Conservation (phyloP, 2,797 vertebrate species). For the Paedocypris micromegethes region DNA sequence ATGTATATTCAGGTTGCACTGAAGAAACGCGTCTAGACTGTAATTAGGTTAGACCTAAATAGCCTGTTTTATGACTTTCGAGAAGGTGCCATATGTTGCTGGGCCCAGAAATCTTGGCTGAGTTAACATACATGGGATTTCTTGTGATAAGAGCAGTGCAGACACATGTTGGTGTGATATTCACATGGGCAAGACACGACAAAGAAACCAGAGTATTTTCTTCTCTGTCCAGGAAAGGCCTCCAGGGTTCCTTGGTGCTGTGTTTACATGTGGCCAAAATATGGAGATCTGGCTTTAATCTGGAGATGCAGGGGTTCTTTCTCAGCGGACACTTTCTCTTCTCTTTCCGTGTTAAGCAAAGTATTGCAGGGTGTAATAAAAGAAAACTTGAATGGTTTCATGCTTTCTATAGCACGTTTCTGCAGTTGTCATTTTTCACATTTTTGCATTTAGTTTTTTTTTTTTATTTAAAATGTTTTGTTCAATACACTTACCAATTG, state of each 20-base stretch:
- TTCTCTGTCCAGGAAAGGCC: constrained; percentile 51
- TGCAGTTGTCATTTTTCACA: too few species aligned
- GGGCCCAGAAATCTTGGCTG: constrained; percentile 31
- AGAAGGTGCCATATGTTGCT: constrained; percentile 59
- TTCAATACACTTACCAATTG: too few species aligned
- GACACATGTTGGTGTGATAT: constrained; percentile 33
- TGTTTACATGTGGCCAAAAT: constrained; percentile 42
- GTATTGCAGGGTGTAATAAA: too few species aligned
- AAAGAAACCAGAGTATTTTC: constrained; percentile 60
- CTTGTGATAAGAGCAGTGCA: constrained; percentile 14
- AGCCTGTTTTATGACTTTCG: constrained; percentile 56
- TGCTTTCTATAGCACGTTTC: too few species aligned
- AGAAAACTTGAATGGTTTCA: too few species aligned
- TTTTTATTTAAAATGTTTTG: too few species aligned
- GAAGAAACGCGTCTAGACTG: constrained; percentile 60
- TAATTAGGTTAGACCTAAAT: constrained; percentile 61
- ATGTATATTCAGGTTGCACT: constrained; percentile 52
- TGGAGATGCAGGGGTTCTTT: constrained; percentile 46
- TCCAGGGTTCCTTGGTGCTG: constrained; percentile 52
- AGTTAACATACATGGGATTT: neutral
- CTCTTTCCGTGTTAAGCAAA: too few species aligned
- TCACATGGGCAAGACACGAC: constrained; percentile 50
- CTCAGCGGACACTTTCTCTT: too few species aligned
- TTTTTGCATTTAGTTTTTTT: too few species aligned
- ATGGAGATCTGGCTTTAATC: constrained; percentile 43